Evolutionary conservation across 2,797 vertebrate genomes (phyloP).

Genomic region (Gobio occitaniae): DNA sequence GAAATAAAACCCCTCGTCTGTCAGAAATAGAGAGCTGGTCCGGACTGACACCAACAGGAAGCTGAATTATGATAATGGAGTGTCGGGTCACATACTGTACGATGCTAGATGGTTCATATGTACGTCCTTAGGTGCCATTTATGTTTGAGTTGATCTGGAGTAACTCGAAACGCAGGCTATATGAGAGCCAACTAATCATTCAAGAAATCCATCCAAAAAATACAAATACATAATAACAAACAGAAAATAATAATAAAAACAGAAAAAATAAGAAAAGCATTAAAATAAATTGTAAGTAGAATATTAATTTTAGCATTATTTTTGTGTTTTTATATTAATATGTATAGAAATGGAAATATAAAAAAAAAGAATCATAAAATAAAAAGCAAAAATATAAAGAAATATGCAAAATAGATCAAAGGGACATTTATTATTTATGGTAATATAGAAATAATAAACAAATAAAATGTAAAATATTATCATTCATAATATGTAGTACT

Average conservation of each 20-base stretch:
- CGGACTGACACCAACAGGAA: slow-evolving; percentile 21
- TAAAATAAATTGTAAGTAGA: background rate
- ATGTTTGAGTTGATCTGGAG: background rate
- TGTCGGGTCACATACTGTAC: background rate
- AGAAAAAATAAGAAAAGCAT: background rate
- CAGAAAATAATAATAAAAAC: background rate
- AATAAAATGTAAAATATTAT: no score
- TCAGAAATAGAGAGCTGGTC: slow-evolving; percentile 1
- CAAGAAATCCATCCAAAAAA: background rate
- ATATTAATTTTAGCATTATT: background rate
- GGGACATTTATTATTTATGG: no score
- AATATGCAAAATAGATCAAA: background rate
- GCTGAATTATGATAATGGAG: slow-evolving; percentile 31
- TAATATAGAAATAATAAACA: background rate
- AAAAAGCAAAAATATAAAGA: background rate
- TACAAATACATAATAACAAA: background rate
- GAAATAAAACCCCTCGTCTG: slow-evolving; percentile 19
- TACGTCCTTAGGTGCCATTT: background rate
- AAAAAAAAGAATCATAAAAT: background rate
- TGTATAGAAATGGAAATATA: background rate
- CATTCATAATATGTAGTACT: background rate
- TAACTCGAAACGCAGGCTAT: no score
- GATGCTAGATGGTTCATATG: background rate
- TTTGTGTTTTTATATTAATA: no score
- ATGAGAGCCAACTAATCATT: background rate